phyloP scores from a whole-genome alignment of 2,113 vertebrate species.

The Hippocampus mohnikei region DNA sequence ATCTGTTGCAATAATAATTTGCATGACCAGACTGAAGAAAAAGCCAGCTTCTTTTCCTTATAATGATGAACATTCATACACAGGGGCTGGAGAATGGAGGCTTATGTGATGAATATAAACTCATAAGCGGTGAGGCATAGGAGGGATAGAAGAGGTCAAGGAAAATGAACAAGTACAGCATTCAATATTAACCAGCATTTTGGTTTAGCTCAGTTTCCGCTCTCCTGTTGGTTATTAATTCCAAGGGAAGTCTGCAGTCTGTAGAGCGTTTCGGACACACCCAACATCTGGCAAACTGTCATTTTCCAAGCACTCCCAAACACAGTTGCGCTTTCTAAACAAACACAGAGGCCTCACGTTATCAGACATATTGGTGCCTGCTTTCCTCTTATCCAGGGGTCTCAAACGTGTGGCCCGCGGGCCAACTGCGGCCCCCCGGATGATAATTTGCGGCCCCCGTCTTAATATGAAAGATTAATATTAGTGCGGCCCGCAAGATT shows the following conservation, averaged over 20 bases:
- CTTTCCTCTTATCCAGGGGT: too few species aligned
- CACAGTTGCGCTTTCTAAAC: conserved; percentile 27
- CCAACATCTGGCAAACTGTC: conserved; percentile 49
- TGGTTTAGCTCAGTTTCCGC: conserved; percentile 10
- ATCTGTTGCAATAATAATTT: not conserved
- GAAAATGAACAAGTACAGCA: not conserved
- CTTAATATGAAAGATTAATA: too few species aligned
- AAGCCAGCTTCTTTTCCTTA: not conserved
- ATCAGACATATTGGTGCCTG: not conserved
- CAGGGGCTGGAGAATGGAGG: not conserved
- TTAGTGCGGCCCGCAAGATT: too few species aligned
- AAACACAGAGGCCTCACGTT: conserved; percentile 7
- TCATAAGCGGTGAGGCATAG: not conserved
- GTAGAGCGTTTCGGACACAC: conserved; percentile 45
- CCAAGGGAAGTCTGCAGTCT: conserved; percentile 35
- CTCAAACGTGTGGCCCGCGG: too few species aligned
- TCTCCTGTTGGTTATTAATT: conserved; percentile 15
- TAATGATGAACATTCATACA: not conserved
- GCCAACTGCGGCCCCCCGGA: too few species aligned
- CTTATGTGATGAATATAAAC: not conserved
- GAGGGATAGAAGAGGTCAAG: not conserved
- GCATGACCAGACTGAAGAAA: not conserved
- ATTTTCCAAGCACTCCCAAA: conserved; percentile 43
- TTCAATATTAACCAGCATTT: not conserved
- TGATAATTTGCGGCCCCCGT: too few species aligned